Evolutionary conservation across 2,797 vertebrate genomes (phyloP).

Genomic region (Hephaestus fuliginosus): DNA sequence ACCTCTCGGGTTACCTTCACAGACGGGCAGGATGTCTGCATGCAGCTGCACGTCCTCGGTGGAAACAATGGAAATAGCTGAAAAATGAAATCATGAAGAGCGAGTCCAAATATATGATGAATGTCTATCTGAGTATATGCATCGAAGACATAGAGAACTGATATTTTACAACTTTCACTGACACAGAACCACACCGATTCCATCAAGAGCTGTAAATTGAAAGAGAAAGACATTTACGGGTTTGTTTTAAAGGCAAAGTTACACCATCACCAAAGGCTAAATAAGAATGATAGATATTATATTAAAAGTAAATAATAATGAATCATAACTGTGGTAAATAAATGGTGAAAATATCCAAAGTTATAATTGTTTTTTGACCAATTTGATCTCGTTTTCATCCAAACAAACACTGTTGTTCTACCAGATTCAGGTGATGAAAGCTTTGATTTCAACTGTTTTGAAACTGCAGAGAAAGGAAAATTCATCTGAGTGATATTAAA

Average conservation of each 20-base stretch:
- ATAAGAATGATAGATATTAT: too few species aligned
- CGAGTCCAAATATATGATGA: constrained; percentile 33
- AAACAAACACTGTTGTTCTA: neutral
- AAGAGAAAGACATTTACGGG: neutral
- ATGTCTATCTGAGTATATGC: neutral
- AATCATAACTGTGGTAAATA: neutral
- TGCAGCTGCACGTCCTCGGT: constrained; percentile 77
- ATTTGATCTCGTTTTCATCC: neutral
- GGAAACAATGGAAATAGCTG: constrained; percentile 76
- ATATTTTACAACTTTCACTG: neutral
- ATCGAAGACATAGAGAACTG: neutral
- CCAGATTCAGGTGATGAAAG: neutral
- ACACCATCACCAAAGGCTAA: constrained; percentile 1
- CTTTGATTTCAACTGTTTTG: neutral
- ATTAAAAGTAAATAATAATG: neutral
- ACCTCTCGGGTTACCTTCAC: constrained; percentile 73
- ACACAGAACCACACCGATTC: neutral
- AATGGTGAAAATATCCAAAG: neutral
- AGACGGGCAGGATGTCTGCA: constrained; percentile 79
- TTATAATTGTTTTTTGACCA: neutral
- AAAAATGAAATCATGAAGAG: constrained; percentile 68
- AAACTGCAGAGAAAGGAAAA: neutral
- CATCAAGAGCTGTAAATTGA: neutral
- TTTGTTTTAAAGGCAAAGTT: neutral
- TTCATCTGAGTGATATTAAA: neutral